Conservation (phyloP, 2,113 vertebrate genomes). For the Neodon shergylaensis region DNA sequence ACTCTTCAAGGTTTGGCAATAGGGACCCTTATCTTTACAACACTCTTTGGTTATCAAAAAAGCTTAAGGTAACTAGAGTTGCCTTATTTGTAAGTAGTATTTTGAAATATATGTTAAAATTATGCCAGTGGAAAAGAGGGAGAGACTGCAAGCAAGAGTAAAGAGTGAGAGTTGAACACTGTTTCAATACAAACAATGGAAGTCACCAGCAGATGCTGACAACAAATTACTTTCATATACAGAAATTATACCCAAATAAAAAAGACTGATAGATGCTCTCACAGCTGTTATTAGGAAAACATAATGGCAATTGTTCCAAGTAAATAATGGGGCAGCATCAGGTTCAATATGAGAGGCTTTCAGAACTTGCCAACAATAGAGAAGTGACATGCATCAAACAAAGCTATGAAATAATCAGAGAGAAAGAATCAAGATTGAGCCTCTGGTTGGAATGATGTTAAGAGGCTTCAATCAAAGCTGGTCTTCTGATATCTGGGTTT, state of each 20-base stretch:
- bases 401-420: constrained; percentile 47
- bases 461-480: neutral
- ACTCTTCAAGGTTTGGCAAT: neutral
- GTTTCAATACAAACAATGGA: constrained; percentile 46
- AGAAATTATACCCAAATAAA: constrained; percentile 70
- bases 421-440: constrained; percentile 9
- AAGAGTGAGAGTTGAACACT: constrained; percentile 40
- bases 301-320: constrained; percentile 64
- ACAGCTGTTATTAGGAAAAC: constrained; percentile 59
- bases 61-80: neutral
- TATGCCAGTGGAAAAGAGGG: neutral
- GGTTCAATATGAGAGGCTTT: constrained; percentile 52
- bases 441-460: neutral
- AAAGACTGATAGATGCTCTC: constrained; percentile 65
- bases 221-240: constrained; percentile 65
- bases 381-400: constrained; percentile 7
- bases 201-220: constrained; percentile 50
- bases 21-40: neutral
- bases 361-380: constrained; percentile 39
- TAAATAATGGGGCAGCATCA: constrained; percentile 58
- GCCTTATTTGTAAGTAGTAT: constrained; percentile 37
- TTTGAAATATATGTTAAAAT: constrained; percentile 63
- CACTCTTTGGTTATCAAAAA: neutral
- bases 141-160: neutral
- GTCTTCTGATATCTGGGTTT: neutral